Conservation (phyloP, 2,888 invertebrate species). For the Liposcelis brunnea region DNA sequence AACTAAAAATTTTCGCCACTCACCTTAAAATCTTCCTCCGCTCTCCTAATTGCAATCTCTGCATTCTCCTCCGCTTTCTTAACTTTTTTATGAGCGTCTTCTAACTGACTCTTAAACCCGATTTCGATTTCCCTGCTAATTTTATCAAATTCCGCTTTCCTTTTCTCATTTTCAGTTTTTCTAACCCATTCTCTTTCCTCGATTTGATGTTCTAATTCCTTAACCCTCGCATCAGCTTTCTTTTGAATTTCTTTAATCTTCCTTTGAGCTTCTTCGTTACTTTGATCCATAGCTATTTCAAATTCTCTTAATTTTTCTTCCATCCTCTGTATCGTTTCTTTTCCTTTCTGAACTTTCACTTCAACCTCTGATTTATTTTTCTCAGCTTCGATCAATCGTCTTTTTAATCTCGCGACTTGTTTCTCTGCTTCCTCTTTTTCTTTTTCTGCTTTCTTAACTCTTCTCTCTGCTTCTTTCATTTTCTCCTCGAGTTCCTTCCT, state of each 20-base stretch:
- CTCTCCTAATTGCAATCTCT: slow-evolving; percentile 14
- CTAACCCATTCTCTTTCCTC: slow-evolving; percentile 23
- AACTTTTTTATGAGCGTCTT: slow-evolving; percentile 8
- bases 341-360: slow-evolving; percentile 27
- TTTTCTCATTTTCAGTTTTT: slow-evolving; percentile 25
- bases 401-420: slow-evolving; percentile 23
- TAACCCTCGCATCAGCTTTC: background rate
- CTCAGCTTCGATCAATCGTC: slow-evolving; percentile 23
- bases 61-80: slow-evolving; percentile 10
- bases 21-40: slow-evolving; percentile 13
- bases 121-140: slow-evolving; percentile 12
- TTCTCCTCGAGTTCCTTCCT: slow-evolving; percentile 13
- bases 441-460: slow-evolving; percentile 18
- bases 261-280: background rate
- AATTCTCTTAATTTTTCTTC: slow-evolving; percentile 26
- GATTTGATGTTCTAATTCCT: slow-evolving; percentile 18
- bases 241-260: background rate
- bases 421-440: slow-evolving; percentile 34
- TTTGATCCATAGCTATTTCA: slow-evolving; percentile 3
- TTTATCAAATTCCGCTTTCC: slow-evolving; percentile 19
- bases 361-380: slow-evolving; percentile 26
- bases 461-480: slow-evolving; percentile 17
- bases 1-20: too few species aligned
- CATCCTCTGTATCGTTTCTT: slow-evolving; percentile 25
- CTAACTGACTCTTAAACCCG: slow-evolving; percentile 8